Evolutionary conservation across 2,888 invertebrate genomes (phyloP), one percentile per base, ranked within the genome.

Genomic region (Clivina fossor): DNA sequence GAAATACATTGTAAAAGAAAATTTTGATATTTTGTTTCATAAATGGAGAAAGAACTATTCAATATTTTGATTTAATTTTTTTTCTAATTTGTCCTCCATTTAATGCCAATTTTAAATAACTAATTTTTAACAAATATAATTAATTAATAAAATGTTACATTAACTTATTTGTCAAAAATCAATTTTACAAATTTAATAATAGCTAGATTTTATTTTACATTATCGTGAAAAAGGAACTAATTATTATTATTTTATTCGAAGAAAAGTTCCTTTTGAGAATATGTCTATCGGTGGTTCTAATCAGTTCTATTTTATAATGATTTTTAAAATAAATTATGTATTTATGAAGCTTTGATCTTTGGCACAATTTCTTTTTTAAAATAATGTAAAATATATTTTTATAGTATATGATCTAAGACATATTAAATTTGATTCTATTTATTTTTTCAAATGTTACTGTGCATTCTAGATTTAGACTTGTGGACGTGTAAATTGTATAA

Each of bases 401-500:
- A 7, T 26, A 7, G 26, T 7, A 26, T 8, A 7, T 8, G 5
- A 9, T 7, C 7, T 26, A 26, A 26, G 7, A 26, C 8, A 9
- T 5, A 7, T 5, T 5, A 7, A 5, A 26, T 26, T 26, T 26
- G 11, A 33, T 33, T 40, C 20, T 19, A 40, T 18, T 5, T 33
- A n/a, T n/a, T n/a, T 33, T 33, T 33, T 35, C n/a, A 8, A 15
- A n/a, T 35, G n/a, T 35, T 35, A 13, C 15, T 35, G 15, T 35
- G n/a, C n/a, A n/a, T 3, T 35, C 43, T 24, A 43, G 26, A 43
- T 43, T 13, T 24, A 47, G 26, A 24, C 22, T 15, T n/a, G 35
- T 44, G 53, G 43, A 53, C 47, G 32, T 47, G 33, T 41, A 53
- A 53, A 53, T 53, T 35, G 53, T 53, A 53, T 44, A 53, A 53